Evolutionary conservation across 2,113 vertebrate genomes (phyloP), one percentile per base, ranked within the genome.

Genomic region (Dipodomys ordii): DNA sequence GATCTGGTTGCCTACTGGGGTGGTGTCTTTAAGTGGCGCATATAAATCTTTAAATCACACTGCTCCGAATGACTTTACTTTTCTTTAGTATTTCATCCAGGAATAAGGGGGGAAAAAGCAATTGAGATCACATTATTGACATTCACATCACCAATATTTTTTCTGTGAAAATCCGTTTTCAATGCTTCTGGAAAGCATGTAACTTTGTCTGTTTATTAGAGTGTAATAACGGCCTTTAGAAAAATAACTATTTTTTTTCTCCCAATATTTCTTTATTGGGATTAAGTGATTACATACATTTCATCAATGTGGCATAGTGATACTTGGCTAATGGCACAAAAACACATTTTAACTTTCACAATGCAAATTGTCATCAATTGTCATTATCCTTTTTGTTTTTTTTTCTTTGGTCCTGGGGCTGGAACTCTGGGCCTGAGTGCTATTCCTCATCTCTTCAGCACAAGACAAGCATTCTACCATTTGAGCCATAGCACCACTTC

Each of bases 1-100:
- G 69, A 93, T 78, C 76, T 87, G 68, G 12, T 35, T 95, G 64
- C 72, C 72, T 96, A 67, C 49, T 82, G 65, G 80, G 87, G 39
- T 82, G 69, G 23, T 82, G 11, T 74, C 83, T 93, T 91, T 90
- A 88, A 96, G 88, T 88, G 67, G 10, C 84, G 82, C 90, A 95
- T 84, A 92, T 93, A 95, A 95, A 96, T 94, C 83, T 94, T 90
- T 96, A 72, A 89, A 91, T 19, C 72, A 46, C 57, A 39, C 84
- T 92, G 19, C 60, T 87, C 53, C 94, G 44, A 80, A 64, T 91
- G 57, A 93, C 82, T 96, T 62, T 27, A 53, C 57, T 81, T 73
- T 60, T 72, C 94, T 32, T 68, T 62, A 79, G 9, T 28, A 83
- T 23, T 96, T 87, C 64, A 95, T 76, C 65, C 68, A 76, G 20